phyloP scores from a whole-genome alignment of 2,797 vertebrate species.

The Liasis olivaceus region DNA sequence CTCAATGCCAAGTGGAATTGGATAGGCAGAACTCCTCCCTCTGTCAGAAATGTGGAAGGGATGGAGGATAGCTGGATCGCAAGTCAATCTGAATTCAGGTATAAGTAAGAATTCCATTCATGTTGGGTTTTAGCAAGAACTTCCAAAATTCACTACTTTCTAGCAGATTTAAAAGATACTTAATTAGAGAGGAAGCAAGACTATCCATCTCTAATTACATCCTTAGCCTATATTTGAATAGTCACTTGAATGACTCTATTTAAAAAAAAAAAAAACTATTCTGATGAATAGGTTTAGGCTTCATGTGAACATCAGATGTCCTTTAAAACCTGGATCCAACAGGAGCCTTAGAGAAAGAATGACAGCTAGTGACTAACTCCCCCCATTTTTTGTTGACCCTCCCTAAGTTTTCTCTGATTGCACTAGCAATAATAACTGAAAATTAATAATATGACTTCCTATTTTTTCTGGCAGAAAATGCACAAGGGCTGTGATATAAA shows the following conservation, averaged over 20 bases:
- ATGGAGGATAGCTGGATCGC: not conserved
- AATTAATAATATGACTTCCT: not conserved
- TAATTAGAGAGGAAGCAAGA: not conserved
- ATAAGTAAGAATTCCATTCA: not conserved
- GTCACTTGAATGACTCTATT: not conserved
- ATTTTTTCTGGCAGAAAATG: not conserved
- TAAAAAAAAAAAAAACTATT: not conserved
- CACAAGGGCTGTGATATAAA: not conserved
- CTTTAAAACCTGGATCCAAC: not conserved
- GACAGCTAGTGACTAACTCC: not conserved
- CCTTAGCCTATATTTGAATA: not conserved
- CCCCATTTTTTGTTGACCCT: not conserved
- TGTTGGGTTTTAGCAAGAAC: not conserved
- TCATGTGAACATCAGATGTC: not conserved
- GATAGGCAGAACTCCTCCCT: slow-evolving; percentile 45
- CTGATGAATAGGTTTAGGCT: not conserved
- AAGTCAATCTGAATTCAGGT: not conserved
- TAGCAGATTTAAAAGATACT: not conserved
- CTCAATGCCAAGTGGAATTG: slow-evolving; percentile 46
- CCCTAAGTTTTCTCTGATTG: not conserved
- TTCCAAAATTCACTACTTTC: not conserved
- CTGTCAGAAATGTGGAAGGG: slow-evolving; percentile 8
- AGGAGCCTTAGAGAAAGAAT: not conserved
- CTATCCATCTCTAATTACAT: not conserved
- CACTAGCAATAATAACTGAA: not conserved